Base-by-base conservation (phyloP, 2,113 vertebrate genomes). In the Erpornis zantholeuca region DNA sequence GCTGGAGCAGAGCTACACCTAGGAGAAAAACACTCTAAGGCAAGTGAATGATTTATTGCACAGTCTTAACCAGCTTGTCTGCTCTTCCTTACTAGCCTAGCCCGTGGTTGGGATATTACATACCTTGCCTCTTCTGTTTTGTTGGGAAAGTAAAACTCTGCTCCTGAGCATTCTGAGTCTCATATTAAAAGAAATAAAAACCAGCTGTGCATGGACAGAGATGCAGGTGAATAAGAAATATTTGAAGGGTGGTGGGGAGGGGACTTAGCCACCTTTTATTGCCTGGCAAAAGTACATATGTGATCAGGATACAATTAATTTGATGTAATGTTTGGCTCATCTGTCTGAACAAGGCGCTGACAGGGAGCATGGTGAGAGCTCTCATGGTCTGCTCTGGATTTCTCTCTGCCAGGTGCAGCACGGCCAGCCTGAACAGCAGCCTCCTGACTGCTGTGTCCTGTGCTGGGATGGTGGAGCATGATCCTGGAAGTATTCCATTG, bases 221-320 rank as follows among this genome's bases (percentile, higher is more conserved):
- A 68, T 7, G 45, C 63, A 92, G 73, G 91, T 95, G 77, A 91
- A 33, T 57, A 45, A 89, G 57, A 71, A 88, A 73, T 68, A 86
- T 63, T n/a, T 84, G 64, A 63, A 92, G 57, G 70, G n/a, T 40
- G 33, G 16, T 23, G 28, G 27, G 70, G n/a, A 63, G n/a, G 64
- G 66, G 61, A 89, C 72, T 81, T 76, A 94, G 31, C 28, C 20
- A 60, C 27, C 83, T 85, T 87, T 87, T 85, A 91, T 45, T 65
- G 54, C 50, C 45, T 92, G 40, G 87, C 20, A 92, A 61, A 86
- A 88, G 42, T 17, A 57, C 73, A 9, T 11, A 38, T 19, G 36
- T 65, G 79, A 87, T 50, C n/a, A 85, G 82, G 82, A 90, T 94
- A 36, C 73, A 91, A 91, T 82, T 84, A 85, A 90, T 85, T 72